phyloP scores from a whole-genome alignment of 2,797 vertebrate species.

The Danio kyathit region DNA sequence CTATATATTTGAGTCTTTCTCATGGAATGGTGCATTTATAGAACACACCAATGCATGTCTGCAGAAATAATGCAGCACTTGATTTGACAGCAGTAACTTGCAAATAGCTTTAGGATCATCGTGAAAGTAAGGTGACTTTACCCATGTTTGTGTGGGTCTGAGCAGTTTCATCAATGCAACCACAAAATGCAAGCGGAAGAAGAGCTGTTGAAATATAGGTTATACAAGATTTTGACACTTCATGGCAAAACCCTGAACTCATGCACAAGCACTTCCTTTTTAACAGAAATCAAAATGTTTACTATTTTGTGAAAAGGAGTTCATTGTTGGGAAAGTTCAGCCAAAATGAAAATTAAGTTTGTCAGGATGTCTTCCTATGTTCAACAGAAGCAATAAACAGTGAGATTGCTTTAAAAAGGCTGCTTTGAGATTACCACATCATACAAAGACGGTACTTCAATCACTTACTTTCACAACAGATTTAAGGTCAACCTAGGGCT shows the following conservation, averaged over 20 bases:
- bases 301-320: neutral
- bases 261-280: slow-evolving; percentile 6
- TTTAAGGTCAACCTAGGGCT: neutral
- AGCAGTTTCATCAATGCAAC: slow-evolving; percentile 25
- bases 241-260: neutral
- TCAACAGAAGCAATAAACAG: neutral
- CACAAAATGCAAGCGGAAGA: slow-evolving; percentile 1
- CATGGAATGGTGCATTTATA: no score
- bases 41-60: no score
- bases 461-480: neutral
- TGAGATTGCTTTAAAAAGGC: neutral
- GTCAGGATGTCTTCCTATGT: no score
- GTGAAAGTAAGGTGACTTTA: no score
- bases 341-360: neutral
- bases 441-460: neutral
- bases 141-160: neutral
- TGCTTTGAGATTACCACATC: neutral
- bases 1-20: no score
- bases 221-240: slow-evolving; percentile 26
- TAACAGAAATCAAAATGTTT: neutral
- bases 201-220: slow-evolving; percentile 35
- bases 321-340: no score
- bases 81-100: no score
- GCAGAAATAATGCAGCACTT: no score
- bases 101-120: no score